Percentiles rank a stretch among this genome's conserved stretches.
Evolutionary conservation across 2,888 invertebrate species (phyloP).

Genomic region (Hirtodrosophila duncani): DNA sequence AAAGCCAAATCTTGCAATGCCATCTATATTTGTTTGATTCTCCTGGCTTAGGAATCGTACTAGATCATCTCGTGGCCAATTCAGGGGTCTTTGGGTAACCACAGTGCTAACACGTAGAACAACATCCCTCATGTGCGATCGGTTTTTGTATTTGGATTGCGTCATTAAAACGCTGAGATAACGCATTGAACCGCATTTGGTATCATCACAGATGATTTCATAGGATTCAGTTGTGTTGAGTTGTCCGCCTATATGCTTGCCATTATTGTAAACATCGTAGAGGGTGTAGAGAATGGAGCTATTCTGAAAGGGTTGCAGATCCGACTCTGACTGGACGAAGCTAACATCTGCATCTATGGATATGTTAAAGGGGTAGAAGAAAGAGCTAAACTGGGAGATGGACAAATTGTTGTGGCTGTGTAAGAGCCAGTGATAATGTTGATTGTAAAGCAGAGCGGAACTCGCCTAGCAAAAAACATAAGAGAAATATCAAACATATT

Average conservation of each 20-base stretch:
- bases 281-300: conserved; percentile 31
- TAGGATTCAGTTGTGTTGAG: conserved; percentile 73
- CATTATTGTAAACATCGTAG: conserved; percentile 77
- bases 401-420: conserved; percentile 37
- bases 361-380: conserved; percentile 61
- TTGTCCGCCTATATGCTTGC: conserved; percentile 72
- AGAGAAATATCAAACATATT: neutral
- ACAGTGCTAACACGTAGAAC: conserved; percentile 68
- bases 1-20: conserved; percentile 66
- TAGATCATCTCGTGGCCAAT: conserved; percentile 40
- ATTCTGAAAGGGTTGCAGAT: neutral
- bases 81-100: conserved; percentile 59
- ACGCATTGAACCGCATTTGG: conserved; percentile 31
- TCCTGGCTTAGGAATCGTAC: conserved; percentile 47
- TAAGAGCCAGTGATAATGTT: conserved; percentile 72
- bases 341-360: conserved; percentile 74
- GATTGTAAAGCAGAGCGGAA: conserved; percentile 55
- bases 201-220: conserved; percentile 47
- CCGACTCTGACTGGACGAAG: conserved; percentile 34
- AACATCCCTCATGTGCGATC: conserved; percentile 66
- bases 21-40: conserved; percentile 61
- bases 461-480: conserved; percentile 53
- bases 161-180: conserved; percentile 58
- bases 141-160: conserved; percentile 63
- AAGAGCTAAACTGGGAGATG: conserved; percentile 39